Conservation (phyloP, 2,888 invertebrate genomes). For the Papilio elwesi region DNA sequence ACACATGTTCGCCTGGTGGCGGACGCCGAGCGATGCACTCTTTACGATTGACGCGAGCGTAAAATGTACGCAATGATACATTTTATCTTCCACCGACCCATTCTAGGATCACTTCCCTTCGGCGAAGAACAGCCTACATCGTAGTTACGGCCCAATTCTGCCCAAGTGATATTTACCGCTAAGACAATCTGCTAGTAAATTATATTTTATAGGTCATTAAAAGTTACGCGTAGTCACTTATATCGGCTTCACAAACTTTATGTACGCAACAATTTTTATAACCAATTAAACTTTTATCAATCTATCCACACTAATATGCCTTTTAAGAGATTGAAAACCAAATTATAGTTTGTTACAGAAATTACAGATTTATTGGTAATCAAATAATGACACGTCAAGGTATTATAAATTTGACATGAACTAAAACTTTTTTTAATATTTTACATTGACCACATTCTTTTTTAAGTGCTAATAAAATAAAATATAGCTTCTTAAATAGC, state of each 20-base stretch:
- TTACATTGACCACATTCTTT: background rate
- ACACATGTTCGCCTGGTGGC: conserved; percentile 78
- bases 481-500: conserved; percentile 11
- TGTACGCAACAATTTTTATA: background rate
- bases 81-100: conserved; percentile 66
- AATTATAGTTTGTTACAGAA: conserved; percentile 2
- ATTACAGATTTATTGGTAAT: too few relatives aligned
- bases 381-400: too few relatives aligned
- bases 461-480: conserved; percentile 4
- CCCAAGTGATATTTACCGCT: conserved; percentile 31
- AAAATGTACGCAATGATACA: conserved; percentile 74
- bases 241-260: background rate
- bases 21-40: conserved; percentile 74
- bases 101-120: conserved; percentile 20
- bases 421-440: background rate
- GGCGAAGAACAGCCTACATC: conserved; percentile 23
- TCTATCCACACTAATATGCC: background rate
- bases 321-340: conserved; percentile 1
- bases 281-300: background rate
- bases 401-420: too few relatives aligned
- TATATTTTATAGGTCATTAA: conserved; percentile 27
- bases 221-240: background rate
- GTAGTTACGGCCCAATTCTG: conserved; percentile 35
- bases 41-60: conserved; percentile 80
- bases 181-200: conserved; percentile 36